Evolutionary conservation across 2,113 vertebrate genomes (phyloP).

Genomic region (Aleadryas rufinucha): DNA sequence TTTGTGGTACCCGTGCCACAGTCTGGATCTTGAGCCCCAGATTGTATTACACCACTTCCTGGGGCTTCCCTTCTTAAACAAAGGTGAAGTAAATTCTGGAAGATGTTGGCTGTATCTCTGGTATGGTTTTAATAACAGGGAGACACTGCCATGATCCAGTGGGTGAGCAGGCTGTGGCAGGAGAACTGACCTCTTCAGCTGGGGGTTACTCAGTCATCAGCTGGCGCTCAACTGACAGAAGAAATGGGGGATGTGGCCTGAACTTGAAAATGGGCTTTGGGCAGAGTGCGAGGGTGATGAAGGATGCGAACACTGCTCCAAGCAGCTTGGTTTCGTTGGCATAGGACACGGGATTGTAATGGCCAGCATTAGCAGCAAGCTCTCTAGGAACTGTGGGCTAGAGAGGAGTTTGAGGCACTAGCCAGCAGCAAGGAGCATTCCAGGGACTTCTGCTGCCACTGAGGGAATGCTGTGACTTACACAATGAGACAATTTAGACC

Average conservation of each 20-base stretch:
- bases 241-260: not conserved
- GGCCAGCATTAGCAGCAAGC: not conserved
- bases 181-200: not conserved
- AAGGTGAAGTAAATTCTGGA: not conserved
- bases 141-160: not conserved
- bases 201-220: not conserved
- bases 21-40: not conserved
- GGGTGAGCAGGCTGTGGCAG: not conserved
- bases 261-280: not conserved
- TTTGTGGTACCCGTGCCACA: not conserved
- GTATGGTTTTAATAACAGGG: not conserved
- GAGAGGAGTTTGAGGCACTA: not conserved
- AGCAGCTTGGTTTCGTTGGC: not conserved
- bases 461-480: not conserved
- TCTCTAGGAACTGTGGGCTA: not conserved
- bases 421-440: not conserved
- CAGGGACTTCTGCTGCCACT: not conserved
- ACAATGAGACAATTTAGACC: not conserved
- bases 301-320: not conserved
- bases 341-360: not conserved
- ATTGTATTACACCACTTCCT: not conserved
- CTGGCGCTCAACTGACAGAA: not conserved
- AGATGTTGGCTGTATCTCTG: not conserved
- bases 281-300: not conserved
- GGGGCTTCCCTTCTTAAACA: not conserved